Base-by-base conservation (phyloP, 64 coral and sea anemone genomes). In the Montipora efflorescens region DNA sequence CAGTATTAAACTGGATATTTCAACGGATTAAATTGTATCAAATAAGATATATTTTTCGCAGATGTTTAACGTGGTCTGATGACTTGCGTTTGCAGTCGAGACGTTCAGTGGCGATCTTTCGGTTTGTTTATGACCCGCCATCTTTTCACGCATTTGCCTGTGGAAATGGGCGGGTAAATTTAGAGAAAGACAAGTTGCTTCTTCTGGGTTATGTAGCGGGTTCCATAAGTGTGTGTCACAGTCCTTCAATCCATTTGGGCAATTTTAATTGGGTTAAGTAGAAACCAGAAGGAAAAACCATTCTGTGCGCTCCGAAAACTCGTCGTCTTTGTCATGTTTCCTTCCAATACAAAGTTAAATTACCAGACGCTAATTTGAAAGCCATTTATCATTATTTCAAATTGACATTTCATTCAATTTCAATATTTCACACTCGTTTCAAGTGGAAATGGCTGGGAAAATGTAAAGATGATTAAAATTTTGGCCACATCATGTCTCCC, bases 51-150 rank as follows among this genome's bases (percentile, higher is more conserved):
- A 86, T 25, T n/a, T 86, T 71, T 46, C 67, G 51, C 68, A 70
- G 45, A 64, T 70, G 67, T 19, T 28, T 5, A 71, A 86, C 64
- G 47, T 15, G 22, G 18, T 3, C 48, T 71, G 9, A 49, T 47
- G 61, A 18, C 19, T 69, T 20, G 82, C 47, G 59, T 11, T 64
- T 19, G 5, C 12, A 12, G 13, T 48, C 16, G 13, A 36, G 3
- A n/a, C 44, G 25, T 43, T 45, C 76, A 19, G 5, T 51, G 15
- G 8, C 62, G 47, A 70, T 86, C 66, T 50, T 50, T 85, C 5
- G 43, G 61, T 47, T 86, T 86, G 82, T 71, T 86, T 70, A 7
- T 67, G 59, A 49, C 82, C 82, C 82, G 82, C 81, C 81, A 83
- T 83, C 58, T 83, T 83, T 83, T 67, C 8, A 61, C 19, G 25